Evolutionary conservation across 2,888 invertebrate species (phyloP).

Genomic region (Galerucella pusilla): DNA sequence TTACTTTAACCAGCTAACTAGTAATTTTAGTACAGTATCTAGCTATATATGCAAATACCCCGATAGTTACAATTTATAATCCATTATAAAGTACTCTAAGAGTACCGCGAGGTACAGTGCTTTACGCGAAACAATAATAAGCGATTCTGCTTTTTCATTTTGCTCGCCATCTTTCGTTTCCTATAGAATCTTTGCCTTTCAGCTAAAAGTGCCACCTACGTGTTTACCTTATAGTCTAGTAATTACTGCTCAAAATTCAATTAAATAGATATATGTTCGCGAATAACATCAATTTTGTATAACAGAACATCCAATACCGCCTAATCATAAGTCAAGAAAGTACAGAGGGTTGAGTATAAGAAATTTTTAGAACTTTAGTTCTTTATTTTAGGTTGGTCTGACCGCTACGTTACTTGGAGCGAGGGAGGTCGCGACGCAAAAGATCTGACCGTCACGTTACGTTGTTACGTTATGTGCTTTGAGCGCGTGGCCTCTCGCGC

Average conservation of each 20-base stretch:
- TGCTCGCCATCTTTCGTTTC: slow-evolving; percentile 41
- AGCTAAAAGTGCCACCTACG: slow-evolving; percentile 13
- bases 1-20: slow-evolving; percentile 47
- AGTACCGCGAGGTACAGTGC: slow-evolving; percentile 40
- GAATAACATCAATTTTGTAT: too few relatives aligned
- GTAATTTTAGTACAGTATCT: slow-evolving; percentile 38
- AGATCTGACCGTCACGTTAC: too few relatives aligned
- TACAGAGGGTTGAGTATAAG: too few relatives aligned
- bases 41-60: slow-evolving; percentile 44
- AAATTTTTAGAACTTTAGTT: too few relatives aligned
- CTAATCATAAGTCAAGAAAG: too few relatives aligned
- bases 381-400: too few relatives aligned
- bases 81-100: slow-evolving; percentile 47
- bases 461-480: too few relatives aligned
- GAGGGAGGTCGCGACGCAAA: too few relatives aligned
- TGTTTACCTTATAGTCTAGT: slow-evolving; percentile 13
- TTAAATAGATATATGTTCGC: not conserved
- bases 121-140: slow-evolving; percentile 44
- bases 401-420: too few relatives aligned
- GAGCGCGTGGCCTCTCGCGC: too few relatives aligned
- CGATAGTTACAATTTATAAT: slow-evolving; percentile 48
- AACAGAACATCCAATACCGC: too few relatives aligned
- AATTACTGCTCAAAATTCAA: slow-evolving; percentile 9
- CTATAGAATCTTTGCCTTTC: slow-evolving; percentile 42
- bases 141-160: slow-evolving; percentile 24